Percentiles rank a stretch among this genome's conserved stretches.
Conservation (phyloP, 2,113 vertebrate species). For the Benitochromis conjunctus region DNA sequence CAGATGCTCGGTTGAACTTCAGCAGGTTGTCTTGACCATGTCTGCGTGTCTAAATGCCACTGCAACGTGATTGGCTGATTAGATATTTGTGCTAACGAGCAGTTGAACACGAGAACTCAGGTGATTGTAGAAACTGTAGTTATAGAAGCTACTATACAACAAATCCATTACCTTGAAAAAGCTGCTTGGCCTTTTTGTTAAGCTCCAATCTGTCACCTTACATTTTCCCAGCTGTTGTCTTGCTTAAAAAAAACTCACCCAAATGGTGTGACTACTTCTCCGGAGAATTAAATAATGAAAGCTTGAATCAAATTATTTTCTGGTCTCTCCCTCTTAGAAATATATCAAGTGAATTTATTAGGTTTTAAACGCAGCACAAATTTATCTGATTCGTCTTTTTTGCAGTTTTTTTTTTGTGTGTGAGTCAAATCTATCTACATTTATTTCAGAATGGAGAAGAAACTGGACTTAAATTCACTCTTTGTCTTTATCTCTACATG, state of each 20-base stretch:
- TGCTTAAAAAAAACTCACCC: background rate
- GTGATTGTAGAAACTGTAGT: background rate
- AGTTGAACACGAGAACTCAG: rapidly evolving
- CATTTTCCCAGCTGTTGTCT: background rate
- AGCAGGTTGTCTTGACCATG: background rate
- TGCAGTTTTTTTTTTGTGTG: background rate
- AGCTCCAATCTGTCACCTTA: background rate
- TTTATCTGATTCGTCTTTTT: background rate
- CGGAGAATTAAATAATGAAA: background rate
- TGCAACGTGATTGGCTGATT: background rate
- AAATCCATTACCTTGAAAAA: background rate
- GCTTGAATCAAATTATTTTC: background rate
- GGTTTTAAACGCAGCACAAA: background rate
- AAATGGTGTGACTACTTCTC: background rate
- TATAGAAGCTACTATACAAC: background rate
- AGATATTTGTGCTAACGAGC: background rate
- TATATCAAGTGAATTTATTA: background rate
- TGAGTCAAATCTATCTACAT: background rate
- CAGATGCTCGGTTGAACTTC: background rate
- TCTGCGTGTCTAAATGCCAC: background rate
- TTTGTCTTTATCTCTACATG: background rate
- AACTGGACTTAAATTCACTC: background rate
- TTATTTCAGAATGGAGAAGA: background rate
- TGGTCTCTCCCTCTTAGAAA: background rate
- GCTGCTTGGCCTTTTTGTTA: background rate